phyloP scores from a whole-genome alignment of 2,888 invertebrate genomes.

The Griposia aprilina region DNA sequence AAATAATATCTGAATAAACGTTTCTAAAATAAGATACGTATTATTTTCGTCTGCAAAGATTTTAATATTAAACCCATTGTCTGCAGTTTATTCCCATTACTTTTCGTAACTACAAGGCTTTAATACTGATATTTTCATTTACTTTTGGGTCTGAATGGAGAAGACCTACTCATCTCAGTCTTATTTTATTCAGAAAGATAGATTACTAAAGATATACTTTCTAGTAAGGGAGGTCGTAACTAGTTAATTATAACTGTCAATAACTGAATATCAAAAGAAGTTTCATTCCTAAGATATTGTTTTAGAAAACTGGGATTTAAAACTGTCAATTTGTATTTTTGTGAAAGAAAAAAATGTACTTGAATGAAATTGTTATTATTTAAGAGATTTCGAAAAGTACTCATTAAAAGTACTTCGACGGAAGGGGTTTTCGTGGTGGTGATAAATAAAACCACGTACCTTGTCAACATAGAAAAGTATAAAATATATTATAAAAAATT shows the following conservation, averaged over 20 bases:
- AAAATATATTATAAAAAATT: too few species aligned
- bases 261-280: neutral
- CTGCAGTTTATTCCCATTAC: conserved; percentile 10
- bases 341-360: neutral
- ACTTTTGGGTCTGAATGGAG: neutral
- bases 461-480: too few species aligned
- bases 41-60: conserved; percentile 31
- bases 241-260: conserved; percentile 12
- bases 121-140: conserved; percentile 16
- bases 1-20: conserved; percentile 19
- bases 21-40: conserved; percentile 10
- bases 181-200: conserved; percentile 6
- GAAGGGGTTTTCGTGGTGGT: too few species aligned
- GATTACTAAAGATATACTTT: neutral
- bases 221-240: neutral
- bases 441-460: too few species aligned
- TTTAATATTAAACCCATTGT: conserved; percentile 40
- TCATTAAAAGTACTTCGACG: neutral
- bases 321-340: conserved; percentile 4
- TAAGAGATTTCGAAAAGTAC: neutral
- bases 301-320: neutral
- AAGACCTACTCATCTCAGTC: neutral
- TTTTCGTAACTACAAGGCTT: neutral
- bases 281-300: neutral
- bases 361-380: neutral